Evolutionary conservation across 2,888 invertebrate species (phyloP).

Genomic region (Hypena proboscidalis): DNA sequence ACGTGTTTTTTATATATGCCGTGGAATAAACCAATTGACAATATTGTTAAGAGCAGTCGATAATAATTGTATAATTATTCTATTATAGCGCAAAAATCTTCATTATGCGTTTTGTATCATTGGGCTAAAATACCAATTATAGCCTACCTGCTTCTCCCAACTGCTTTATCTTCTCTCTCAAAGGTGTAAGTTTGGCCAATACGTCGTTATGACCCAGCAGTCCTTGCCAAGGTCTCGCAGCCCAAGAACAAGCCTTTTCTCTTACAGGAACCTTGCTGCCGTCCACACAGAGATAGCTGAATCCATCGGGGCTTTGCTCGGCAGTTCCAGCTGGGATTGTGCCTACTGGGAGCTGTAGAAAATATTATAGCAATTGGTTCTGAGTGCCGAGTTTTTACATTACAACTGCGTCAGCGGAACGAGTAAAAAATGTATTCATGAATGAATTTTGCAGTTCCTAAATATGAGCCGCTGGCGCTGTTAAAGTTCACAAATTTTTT

Average conservation of each 20-base stretch:
- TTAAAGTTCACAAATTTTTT: too few species aligned
- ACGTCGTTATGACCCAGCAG: slow-evolving; percentile 88
- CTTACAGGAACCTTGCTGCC: slow-evolving; percentile 89
- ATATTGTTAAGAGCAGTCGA: too few species aligned
- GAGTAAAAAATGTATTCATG: too few species aligned
- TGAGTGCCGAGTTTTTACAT: too few species aligned
- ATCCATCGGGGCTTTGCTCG: slow-evolving; percentile 87
- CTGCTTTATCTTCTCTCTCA: slow-evolving; percentile 84
- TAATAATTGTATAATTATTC: too few species aligned
- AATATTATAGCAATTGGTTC: not conserved
- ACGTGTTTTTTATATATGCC: too few species aligned
- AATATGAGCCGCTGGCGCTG: too few species aligned
- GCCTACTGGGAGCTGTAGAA: slow-evolving; percentile 86
- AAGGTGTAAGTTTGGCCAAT: slow-evolving; percentile 77
- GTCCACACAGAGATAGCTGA: slow-evolving; percentile 92
- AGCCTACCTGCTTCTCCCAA: slow-evolving; percentile 74
- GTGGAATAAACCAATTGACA: too few species aligned
- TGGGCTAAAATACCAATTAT: slow-evolving; percentile 1
- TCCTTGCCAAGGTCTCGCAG: slow-evolving; percentile 94
- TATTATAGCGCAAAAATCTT: too few species aligned
- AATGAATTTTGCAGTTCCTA: too few species aligned
- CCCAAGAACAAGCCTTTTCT: slow-evolving; percentile 90
- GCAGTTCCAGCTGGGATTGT: slow-evolving; percentile 83
- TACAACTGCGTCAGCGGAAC: too few species aligned
- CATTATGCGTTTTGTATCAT: too few species aligned